Evolutionary conservation across 2,797 vertebrate species (phyloP), one percentile per base, ranked within the genome.

Genomic region (Pogoniulus pusillus): DNA sequence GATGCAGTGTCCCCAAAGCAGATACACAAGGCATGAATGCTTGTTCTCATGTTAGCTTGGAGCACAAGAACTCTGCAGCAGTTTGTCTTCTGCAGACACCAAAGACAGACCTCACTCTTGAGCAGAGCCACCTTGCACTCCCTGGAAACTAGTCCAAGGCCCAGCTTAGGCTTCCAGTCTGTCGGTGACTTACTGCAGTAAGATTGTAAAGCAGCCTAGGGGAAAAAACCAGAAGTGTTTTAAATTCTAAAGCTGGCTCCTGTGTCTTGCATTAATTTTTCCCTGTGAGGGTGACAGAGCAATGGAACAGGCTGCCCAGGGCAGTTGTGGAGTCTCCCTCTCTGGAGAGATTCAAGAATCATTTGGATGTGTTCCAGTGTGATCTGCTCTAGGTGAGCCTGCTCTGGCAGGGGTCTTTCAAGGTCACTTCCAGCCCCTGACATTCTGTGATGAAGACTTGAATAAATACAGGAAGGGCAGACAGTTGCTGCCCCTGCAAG

Each of bases 71-170:
- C 27, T 12, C 9, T 12, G 11, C 43, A 63, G 29, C 32, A 12
- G 5, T 12, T 47, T 51, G 5, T 27, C 11, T 20, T 20, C 43
- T 22, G 30, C 39, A 72, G 24, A 45, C 23, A 22, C 30, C 30
- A 12, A 20, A 7, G 19, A 18, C 22, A 37, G 7, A 22, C 23
- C 49, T 35, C 0, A 0, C 37, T 32, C 41, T 1, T 1, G 1
- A 24, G 9, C 26, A 19, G 5, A 69, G 7, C 9, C 5, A 10
- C 10, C 29, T 8, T 16, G 5, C 6, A 2, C 16, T 43, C 49
- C 35, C n/a, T 7, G 20, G 0, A 0, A 16, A 8, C 35, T 24
- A 23, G 47, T 5, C 11, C 34, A 54, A 68, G 43, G 7, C 35
- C 17, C 1, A 43, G 5, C 27, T 29, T 17, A 51, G 39, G 39